Evolutionary conservation across 2,113 vertebrate species (phyloP).

Genomic region (Ctenomys sociabilis): DNA sequence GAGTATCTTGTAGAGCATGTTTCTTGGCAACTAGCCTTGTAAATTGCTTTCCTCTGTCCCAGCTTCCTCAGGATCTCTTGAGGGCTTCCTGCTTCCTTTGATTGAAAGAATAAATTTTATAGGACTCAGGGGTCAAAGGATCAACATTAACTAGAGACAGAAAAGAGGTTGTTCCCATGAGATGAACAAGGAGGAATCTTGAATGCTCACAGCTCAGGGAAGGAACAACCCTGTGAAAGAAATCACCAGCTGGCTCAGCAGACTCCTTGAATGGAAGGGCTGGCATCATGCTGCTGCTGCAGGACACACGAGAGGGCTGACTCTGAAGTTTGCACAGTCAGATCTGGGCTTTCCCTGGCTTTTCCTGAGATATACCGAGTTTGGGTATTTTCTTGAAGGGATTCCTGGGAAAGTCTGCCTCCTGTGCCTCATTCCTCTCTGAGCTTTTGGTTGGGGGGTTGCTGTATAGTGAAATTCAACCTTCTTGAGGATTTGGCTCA

Average conservation of each 20-base stretch:
- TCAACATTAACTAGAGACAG: constrained; percentile 92
- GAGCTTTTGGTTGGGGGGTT: background rate
- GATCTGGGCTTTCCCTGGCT: constrained; percentile 65
- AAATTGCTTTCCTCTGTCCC: constrained; percentile 82
- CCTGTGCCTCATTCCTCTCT: background rate
- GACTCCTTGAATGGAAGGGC: constrained; percentile 92
- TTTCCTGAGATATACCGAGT: background rate
- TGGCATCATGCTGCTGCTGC: constrained; percentile 89
- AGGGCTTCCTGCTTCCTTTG: constrained; percentile 85
- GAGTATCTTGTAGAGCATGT: constrained; percentile 88
- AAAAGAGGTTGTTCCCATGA: constrained; percentile 69
- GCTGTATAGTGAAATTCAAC: background rate
- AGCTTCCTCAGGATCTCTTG: constrained; percentile 83
- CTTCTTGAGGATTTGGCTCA: background rate
- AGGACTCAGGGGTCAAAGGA: constrained; percentile 93
- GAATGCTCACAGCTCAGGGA: constrained; percentile 81
- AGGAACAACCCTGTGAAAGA: constrained; percentile 83
- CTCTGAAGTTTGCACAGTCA: background rate
- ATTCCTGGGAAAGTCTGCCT: constrained; percentile 41
- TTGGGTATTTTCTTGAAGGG: constrained; percentile 1
- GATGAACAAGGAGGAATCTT: constrained; percentile 75
- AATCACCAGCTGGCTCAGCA: constrained; percentile 86
- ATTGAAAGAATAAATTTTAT: constrained; percentile 81
- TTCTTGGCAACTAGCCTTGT: constrained; percentile 84
- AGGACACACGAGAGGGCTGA: constrained; percentile 2